Evolutionary conservation across 2,888 invertebrate genomes (phyloP).

Genomic region (Epirrhoe tristata): DNA sequence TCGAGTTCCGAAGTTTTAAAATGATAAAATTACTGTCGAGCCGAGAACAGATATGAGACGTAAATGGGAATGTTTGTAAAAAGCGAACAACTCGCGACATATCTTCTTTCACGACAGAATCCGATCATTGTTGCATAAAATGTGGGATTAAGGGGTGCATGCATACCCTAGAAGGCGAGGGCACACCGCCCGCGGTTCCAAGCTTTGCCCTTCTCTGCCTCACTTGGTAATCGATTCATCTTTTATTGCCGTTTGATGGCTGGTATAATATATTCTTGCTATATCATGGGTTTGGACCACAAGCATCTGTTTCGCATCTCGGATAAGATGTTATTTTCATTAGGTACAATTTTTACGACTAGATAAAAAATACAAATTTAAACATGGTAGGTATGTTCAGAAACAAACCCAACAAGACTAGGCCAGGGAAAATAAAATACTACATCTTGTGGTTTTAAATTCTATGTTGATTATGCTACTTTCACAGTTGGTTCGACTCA

Average conservation of each 20-base stretch:
- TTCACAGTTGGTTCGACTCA: background rate
- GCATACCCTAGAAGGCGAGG: conserved; percentile 57
- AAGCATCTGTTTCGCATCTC: background rate
- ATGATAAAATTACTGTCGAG: conserved; percentile 75
- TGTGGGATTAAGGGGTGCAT: conserved; percentile 68
- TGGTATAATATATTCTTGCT: conserved; percentile 53
- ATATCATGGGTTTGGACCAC: conserved; percentile 12
- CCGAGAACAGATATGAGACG: conserved; percentile 71
- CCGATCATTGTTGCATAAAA: conserved; percentile 72
- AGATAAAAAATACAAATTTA: background rate
- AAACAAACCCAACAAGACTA: background rate
- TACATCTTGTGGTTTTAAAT: background rate
- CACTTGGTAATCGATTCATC: conserved; percentile 68
- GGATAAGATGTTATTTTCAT: background rate
- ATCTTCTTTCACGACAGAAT: conserved; percentile 72
- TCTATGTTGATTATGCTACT: background rate
- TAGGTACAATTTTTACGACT: background rate
- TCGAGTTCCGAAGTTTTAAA: conserved; percentile 75
- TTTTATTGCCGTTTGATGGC: conserved; percentile 69
- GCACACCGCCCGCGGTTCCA: conserved; percentile 34
- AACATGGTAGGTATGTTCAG: background rate
- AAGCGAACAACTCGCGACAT: conserved; percentile 66
- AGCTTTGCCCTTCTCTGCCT: conserved; percentile 41
- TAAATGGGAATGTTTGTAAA: conserved; percentile 75
- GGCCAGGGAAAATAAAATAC: background rate